Evolutionary conservation across 2,797 vertebrate species (phyloP).

Genomic region (Sorex maritimensis): DNA sequence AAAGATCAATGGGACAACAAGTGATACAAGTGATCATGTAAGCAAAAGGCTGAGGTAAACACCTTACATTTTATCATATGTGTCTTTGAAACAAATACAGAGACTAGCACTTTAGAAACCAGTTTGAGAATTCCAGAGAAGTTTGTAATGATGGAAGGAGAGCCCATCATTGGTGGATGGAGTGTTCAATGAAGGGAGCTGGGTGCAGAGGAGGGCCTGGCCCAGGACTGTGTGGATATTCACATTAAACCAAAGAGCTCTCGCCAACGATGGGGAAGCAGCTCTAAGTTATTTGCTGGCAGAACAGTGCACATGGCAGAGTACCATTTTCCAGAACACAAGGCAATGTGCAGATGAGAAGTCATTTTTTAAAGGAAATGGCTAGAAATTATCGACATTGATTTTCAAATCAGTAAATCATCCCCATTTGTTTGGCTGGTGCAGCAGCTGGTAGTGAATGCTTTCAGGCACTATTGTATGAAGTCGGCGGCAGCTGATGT

Average conservation of each 20-base stretch:
- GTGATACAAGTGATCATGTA: neutral
- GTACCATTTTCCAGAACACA: neutral
- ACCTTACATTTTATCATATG: neutral
- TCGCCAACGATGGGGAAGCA: no score
- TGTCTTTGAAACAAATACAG: neutral
- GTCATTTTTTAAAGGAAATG: constrained; percentile 65
- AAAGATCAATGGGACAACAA: no score
- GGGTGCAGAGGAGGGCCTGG: neutral
- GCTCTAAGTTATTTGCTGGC: neutral
- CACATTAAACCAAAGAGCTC: neutral
- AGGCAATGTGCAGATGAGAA: neutral
- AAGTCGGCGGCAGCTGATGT: constrained; percentile 19
- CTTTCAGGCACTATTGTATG: constrained; percentile 2
- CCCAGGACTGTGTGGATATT: neutral
- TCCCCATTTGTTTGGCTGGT: constrained; percentile 47
- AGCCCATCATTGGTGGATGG: neutral
- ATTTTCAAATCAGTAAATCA: constrained; percentile 67
- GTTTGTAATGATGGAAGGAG: neutral
- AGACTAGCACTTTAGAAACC: neutral
- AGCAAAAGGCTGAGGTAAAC: neutral
- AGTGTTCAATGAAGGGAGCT: neutral
- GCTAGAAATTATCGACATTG: constrained; percentile 63
- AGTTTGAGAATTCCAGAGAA: constrained; percentile 13
- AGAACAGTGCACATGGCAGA: neutral
- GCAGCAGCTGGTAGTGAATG: constrained; percentile 52